Evolutionary conservation across 2,888 invertebrate species (phyloP).

Genomic region (Mechanitis mazaeus): DNA sequence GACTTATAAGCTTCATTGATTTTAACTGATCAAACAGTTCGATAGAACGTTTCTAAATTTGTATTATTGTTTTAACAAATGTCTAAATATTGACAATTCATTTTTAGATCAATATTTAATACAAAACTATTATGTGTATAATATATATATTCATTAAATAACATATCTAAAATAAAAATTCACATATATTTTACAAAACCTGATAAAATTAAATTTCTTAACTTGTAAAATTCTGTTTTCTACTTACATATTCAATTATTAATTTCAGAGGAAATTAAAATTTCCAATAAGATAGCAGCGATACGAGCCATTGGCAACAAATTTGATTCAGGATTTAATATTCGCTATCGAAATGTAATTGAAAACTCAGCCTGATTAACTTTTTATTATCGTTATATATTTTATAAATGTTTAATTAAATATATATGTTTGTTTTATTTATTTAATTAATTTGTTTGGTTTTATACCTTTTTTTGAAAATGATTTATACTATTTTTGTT

Average conservation of each 20-base stretch:
- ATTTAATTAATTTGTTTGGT: background rate
- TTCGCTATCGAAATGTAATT: slow-evolving; percentile 1
- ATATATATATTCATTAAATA: background rate
- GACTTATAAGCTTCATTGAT: no score
- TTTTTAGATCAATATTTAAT: no score
- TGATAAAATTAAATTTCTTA: background rate
- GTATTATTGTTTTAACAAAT: no score
- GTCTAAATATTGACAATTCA: no score
- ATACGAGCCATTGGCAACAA: background rate
- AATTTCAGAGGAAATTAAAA: background rate
- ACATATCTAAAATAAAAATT: background rate
- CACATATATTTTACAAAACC: background rate
- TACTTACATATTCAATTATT: background rate
- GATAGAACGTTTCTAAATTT: no score
- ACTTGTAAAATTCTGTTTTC: background rate
- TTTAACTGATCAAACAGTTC: no score
- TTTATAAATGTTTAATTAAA: background rate
- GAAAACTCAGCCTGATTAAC: background rate
- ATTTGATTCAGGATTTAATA: slow-evolving; percentile 1
- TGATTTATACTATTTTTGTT: no score
- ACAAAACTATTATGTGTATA: no score
- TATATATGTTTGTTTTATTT: background rate
- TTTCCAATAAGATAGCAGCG: background rate
- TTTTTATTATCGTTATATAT: no score
- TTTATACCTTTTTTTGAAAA: no score